A percentile compares a stretch with the other conserved stretches of the same genome.
Conservation (phyloP, 2,113 vertebrate species). For the Eclectus roratus region DNA sequence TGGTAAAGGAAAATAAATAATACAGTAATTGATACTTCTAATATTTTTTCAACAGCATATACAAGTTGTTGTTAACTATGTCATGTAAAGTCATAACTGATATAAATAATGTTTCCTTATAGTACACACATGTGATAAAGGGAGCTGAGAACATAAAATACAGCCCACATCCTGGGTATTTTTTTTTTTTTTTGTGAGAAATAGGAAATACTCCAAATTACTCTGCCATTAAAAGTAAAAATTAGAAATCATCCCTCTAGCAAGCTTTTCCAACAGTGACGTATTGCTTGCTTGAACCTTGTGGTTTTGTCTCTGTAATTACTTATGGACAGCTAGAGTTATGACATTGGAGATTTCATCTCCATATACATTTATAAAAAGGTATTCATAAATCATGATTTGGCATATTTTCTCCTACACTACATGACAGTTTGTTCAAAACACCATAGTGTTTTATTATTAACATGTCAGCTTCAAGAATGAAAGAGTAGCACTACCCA, state of each 20-base stretch:
- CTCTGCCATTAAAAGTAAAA: not conserved
- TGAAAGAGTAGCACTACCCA: not conserved
- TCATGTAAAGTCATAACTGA: not conserved
- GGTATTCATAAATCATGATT: not conserved
- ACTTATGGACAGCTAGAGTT: conserved; percentile 12
- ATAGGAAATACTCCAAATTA: not conserved
- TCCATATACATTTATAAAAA: conserved; percentile 21
- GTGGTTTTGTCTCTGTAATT: conserved; percentile 12
- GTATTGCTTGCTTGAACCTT: not conserved
- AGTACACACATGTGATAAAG: not conserved
- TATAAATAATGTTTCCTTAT: not conserved
- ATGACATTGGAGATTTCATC: conserved; percentile 12
- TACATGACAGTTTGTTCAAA: not conserved
- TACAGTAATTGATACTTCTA: not conserved
- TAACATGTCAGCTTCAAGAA: not conserved
- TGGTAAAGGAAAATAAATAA: conserved; percentile 35
- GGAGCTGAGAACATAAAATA: not conserved
- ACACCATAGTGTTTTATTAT: not conserved
- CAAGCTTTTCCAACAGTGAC: not conserved
- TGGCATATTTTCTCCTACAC: not conserved
- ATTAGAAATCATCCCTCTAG: not conserved
- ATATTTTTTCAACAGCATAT: conserved; percentile 11
- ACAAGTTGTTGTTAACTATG: conserved; percentile 47
- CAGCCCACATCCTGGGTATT: not conserved
- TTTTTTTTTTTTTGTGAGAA: not conserved